Percentiles rank a stretch among this genome's conserved stretches.
Evolutionary conservation across 1,140 invertebrate genomes (phyloP).

Genomic region (Myzus persicae): DNA sequence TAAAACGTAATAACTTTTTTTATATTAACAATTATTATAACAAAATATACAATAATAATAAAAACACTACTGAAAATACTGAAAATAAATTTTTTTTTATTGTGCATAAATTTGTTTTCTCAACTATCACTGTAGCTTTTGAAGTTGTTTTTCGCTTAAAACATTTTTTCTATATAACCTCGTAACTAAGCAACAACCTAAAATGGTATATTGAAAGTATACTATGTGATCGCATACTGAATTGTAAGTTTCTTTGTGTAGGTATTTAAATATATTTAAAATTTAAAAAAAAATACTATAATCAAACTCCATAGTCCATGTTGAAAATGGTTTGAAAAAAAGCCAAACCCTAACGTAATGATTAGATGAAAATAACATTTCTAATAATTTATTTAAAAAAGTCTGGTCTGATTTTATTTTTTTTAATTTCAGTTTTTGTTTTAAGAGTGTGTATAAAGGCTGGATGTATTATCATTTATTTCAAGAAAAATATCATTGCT

Average conservation of each 20-base stretch:
- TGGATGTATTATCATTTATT: neutral
- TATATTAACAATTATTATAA: neutral
- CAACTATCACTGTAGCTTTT: neutral
- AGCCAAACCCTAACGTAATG: neutral
- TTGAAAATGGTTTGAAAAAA: neutral
- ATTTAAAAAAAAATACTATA: neutral
- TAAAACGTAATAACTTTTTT: neutral
- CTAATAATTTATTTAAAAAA: neutral
- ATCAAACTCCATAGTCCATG: neutral
- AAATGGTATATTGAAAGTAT: neutral
- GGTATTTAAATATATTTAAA: neutral
- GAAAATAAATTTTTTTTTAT: neutral
- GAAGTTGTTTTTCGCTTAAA: neutral
- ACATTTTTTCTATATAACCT: neutral
- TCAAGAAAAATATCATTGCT: neutral
- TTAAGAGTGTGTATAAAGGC: neutral
- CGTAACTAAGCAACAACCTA: neutral
- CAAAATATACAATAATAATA: too few relatives aligned
- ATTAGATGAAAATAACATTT: neutral
- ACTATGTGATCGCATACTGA: neutral
- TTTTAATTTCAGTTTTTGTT: neutral
- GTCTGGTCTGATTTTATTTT: neutral
- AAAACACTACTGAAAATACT: neutral
- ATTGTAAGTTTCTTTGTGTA: neutral
- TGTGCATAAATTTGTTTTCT: neutral